A percentile compares a stretch with the other conserved stretches of the same genome.
phyloP scores from a whole-genome alignment of 2,797 vertebrate genomes.

The Cynopterus sphinx region DNA sequence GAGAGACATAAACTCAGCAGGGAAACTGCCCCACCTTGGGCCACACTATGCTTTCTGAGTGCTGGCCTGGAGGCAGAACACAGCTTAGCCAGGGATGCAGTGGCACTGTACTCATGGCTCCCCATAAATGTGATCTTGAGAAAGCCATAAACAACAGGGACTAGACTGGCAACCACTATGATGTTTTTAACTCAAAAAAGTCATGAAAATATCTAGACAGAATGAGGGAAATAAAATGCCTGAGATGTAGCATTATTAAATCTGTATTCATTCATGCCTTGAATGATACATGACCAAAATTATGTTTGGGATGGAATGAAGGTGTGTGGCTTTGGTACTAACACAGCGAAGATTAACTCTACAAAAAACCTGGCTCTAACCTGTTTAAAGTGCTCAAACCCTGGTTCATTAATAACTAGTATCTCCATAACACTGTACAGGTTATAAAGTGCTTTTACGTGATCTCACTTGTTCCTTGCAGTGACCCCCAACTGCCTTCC shows the following conservation, averaged over 20 bases:
- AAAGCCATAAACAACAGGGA: background rate
- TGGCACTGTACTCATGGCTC: background rate
- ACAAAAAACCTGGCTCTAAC: background rate
- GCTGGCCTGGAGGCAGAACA: background rate
- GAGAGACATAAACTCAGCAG: background rate
- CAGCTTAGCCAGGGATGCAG: background rate
- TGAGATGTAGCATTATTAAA: background rate
- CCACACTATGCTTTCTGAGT: background rate
- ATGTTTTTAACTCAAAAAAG: background rate
- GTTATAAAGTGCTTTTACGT: background rate
- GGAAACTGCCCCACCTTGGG: background rate
- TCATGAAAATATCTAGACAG: background rate
- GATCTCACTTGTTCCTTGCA: background rate
- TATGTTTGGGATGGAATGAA: background rate
- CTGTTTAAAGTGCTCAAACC: background rate
- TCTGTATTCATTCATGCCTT: background rate
- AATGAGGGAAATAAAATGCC: background rate
- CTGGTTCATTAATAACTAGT: background rate
- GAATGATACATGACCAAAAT: background rate
- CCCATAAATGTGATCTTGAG: background rate
- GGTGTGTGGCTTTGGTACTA: background rate
- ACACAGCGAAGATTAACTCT: background rate
- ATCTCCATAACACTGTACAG: background rate
- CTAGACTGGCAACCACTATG: background rate
- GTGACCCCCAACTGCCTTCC: background rate